phyloP scores from a whole-genome alignment of 2,797 vertebrate species.

The Malurus leucopterus region DNA sequence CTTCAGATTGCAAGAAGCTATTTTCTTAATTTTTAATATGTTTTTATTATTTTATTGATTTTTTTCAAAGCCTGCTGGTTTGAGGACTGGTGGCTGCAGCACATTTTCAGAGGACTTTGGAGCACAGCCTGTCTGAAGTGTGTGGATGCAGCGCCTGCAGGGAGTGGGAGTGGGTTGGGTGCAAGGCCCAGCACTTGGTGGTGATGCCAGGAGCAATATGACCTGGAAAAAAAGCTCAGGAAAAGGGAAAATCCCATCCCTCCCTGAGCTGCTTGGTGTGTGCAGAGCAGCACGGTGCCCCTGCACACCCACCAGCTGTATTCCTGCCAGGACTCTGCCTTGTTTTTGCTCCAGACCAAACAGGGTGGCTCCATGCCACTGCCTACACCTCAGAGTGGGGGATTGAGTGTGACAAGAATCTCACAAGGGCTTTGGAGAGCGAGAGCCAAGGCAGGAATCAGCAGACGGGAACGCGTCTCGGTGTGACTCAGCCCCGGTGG shows the following conservation, averaged over 20 bases:
- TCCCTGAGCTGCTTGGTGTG: background rate
- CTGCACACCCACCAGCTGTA: background rate
- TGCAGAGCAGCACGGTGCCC: background rate
- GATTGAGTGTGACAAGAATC: background rate
- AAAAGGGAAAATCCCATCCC: background rate
- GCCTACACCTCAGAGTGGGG: background rate
- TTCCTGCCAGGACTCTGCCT: background rate
- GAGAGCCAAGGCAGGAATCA: background rate
- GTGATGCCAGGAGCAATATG: background rate
- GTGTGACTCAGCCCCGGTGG: background rate
- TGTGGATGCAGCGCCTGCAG: background rate
- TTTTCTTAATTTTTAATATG: background rate
- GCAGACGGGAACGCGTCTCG: background rate
- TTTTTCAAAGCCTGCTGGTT: background rate
- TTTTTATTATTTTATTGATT: accelerated
- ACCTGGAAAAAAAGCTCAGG: background rate
- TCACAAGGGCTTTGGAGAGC: background rate
- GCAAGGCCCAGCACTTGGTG: background rate
- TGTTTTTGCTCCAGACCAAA: background rate
- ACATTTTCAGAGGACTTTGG: background rate
- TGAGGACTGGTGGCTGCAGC: background rate
- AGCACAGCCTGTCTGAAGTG: background rate
- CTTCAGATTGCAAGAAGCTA: background rate
- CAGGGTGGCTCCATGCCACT: background rate
- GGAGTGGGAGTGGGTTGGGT: accelerated